Evolutionary conservation across 2,888 invertebrate genomes (phyloP).

Genomic region (Malachius bipustulatus): DNA sequence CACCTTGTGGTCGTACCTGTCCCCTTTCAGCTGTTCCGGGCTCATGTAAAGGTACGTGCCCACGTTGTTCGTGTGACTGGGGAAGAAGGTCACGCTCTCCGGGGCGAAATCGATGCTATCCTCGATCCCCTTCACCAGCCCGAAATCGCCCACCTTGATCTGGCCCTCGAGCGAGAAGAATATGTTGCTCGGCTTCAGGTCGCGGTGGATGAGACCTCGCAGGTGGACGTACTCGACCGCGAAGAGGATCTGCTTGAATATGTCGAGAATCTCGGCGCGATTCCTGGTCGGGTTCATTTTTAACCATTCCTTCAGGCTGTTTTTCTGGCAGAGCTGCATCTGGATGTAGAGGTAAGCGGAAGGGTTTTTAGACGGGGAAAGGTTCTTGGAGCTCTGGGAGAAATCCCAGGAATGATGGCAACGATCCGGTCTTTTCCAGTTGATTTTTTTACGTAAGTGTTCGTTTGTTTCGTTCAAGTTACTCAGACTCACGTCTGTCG

Average conservation of each 20-base stretch:
- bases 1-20: conserved; percentile 77
- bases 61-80: conserved; percentile 50
- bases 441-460: conserved; percentile 18
- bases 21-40: conserved; percentile 76
- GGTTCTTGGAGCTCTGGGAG: conserved; percentile 19
- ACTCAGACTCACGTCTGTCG: background rate
- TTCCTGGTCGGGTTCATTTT: conserved; percentile 43
- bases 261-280: conserved; percentile 44
- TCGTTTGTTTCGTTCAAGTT: too few relatives aligned
- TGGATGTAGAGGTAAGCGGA: conserved; percentile 82
- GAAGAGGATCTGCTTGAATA: conserved; percentile 83
- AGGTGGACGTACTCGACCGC: conserved; percentile 94
- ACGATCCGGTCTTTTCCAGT: conserved; percentile 27
- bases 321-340: conserved; percentile 88
- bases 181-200: conserved; percentile 89
- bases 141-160: conserved; percentile 96
- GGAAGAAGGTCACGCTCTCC: conserved; percentile 15
- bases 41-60: conserved; percentile 96
- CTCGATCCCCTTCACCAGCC: conserved; percentile 83
- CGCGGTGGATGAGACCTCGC: conserved; percentile 87
- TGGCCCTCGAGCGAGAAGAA: conserved; percentile 84
- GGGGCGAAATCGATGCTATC: conserved; percentile 42
- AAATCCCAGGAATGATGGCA: conserved; percentile 34
- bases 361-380: conserved; percentile 18
- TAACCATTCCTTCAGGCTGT: conserved; percentile 89